Conservation (phyloP, 2,888 invertebrate genomes). For the Drosophila longiperda region DNA sequence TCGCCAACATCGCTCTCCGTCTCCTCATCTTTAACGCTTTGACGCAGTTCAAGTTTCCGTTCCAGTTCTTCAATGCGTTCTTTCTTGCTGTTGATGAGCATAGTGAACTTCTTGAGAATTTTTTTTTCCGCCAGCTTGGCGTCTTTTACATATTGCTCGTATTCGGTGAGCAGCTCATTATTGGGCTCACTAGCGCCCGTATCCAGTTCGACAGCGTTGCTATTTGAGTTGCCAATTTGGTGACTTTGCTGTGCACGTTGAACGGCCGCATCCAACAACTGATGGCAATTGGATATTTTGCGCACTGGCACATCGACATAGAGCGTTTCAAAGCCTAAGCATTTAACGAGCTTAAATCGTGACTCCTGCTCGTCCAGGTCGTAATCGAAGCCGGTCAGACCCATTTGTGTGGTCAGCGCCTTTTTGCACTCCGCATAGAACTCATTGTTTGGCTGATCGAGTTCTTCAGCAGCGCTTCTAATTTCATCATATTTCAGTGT, state of each 20-base stretch:
- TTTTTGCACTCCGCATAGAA: slow-evolving; percentile 71
- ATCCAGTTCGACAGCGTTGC: neutral
- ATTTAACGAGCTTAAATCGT: slow-evolving; percentile 67
- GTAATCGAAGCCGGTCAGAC: slow-evolving; percentile 68
- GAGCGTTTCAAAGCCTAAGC: slow-evolving; percentile 65
- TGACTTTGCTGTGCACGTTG: slow-evolving; percentile 41
- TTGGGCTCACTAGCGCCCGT: slow-evolving; percentile 15
- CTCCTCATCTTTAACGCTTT: neutral
- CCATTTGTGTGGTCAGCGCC: slow-evolving; percentile 70
- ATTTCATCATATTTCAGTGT: slow-evolving; percentile 62
- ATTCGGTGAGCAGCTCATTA: slow-evolving; percentile 46
- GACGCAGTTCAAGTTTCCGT: slow-evolving; percentile 26
- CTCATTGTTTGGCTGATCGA: slow-evolving; percentile 63
- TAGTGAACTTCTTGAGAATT: slow-evolving; percentile 70
- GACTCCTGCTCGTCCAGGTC: slow-evolving; percentile 52
- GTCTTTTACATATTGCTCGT: slow-evolving; percentile 64
- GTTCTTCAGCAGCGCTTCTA: slow-evolving; percentile 64
- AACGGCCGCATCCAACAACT: slow-evolving; percentile 63
- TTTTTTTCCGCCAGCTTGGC: slow-evolving; percentile 56
- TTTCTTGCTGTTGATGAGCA: slow-evolving; percentile 79
- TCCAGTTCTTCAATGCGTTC: slow-evolving; percentile 74
- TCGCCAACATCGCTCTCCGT: slow-evolving; percentile 18
- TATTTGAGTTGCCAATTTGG: neutral
- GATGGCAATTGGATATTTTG: slow-evolving; percentile 36
- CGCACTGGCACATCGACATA: slow-evolving; percentile 66